Percentiles rank a stretch among this genome's conserved stretches.
Evolutionary conservation across 2,888 invertebrate genomes (phyloP).

Genomic region (Watsonalla binaria): DNA sequence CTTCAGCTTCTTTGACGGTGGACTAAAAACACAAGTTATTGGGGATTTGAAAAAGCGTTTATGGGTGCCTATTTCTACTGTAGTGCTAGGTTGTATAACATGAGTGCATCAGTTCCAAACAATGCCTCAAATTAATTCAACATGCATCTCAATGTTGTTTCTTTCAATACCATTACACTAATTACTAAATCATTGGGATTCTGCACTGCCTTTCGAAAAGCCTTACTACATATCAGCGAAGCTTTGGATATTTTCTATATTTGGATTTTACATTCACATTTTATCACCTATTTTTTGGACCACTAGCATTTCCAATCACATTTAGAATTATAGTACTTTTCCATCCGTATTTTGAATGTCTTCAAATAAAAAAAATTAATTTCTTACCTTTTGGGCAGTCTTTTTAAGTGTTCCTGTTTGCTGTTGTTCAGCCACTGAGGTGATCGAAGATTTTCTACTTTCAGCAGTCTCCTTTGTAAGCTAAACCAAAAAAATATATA

Average conservation of each 20-base stretch:
- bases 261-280: too few relatives aligned
- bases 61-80: slow-evolving; percentile 20
- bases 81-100: slow-evolving; percentile 6
- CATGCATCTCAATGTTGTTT: not conserved
- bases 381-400: slow-evolving; percentile 56
- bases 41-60: slow-evolving; percentile 52
- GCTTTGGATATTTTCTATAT: not conserved
- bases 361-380: not conserved
- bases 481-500: slow-evolving; percentile 24
- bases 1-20: slow-evolving; percentile 57
- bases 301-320: not conserved
- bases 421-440: slow-evolving; percentile 61
- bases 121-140: not conserved
- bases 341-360: not conserved
- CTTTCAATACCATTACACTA: not conserved
- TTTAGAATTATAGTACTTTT: not conserved
- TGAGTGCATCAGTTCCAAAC: not conserved
- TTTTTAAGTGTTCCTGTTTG: slow-evolving; percentile 58
- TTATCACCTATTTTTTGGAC: not conserved
- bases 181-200: not conserved
- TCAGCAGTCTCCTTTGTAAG: slow-evolving; percentile 70
- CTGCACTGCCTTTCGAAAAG: not conserved
- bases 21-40: slow-evolving; percentile 65
- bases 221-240: not conserved
- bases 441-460: slow-evolving; percentile 69